Conservation (phyloP, 2,888 invertebrate species). For the Pachliopta kotzebuea region DNA sequence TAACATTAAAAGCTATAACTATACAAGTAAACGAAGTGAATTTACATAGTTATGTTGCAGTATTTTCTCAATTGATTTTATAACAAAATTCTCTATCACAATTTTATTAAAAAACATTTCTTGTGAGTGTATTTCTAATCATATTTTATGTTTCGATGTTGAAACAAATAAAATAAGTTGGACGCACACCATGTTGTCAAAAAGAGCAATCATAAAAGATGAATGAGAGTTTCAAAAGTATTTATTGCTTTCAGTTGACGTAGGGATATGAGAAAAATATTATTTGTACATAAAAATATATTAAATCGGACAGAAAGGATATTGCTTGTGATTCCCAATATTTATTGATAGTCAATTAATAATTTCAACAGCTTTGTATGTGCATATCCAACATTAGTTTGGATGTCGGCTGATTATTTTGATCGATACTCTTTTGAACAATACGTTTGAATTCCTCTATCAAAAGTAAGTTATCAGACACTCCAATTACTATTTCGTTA, state of each 20-base stretch:
- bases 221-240: conserved; percentile 18
- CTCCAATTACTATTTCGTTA: no score
- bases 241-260: conserved; percentile 22
- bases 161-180: conserved; percentile 8
- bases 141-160: not conserved
- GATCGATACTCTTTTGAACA: no score
- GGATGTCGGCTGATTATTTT: no score
- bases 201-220: conserved; percentile 18
- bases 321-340: conserved; percentile 12
- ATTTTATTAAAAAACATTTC: no score
- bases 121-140: not conserved
- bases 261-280: conserved; percentile 14
- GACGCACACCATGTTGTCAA: conserved; percentile 11
- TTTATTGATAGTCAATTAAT: not conserved
- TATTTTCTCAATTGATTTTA: no score
- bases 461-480: no score
- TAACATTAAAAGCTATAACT: no score
- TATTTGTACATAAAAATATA: conserved; percentile 20
- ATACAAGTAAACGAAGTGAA: no score
- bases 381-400: no score
- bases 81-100: not conserved
- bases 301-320: conserved; percentile 10
- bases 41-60: no score
- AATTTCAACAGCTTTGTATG: not conserved
- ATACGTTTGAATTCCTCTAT: no score